phyloP scores from a whole-genome alignment of 2,797 vertebrate species.

The Chelon auratus region DNA sequence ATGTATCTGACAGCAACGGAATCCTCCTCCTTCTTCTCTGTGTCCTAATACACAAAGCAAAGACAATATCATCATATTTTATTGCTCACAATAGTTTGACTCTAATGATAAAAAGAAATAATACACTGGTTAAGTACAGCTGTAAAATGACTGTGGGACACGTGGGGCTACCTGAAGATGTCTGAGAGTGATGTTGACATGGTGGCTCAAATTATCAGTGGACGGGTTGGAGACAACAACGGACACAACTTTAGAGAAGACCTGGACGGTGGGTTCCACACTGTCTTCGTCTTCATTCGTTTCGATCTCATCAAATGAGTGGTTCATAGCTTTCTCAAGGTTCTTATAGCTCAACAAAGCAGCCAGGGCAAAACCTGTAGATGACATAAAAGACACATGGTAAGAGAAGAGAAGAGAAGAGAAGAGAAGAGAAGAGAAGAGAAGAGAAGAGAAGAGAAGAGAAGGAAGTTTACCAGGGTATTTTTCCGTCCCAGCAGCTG shows the following conservation, averaged over 20 bases:
- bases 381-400: neutral
- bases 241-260: slow-evolving; percentile 73
- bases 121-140: neutral
- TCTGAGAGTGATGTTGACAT: slow-evolving; percentile 69
- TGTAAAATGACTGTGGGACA: neutral
- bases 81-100: neutral
- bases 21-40: neutral
- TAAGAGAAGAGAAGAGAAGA: neutral
- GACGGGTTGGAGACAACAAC: slow-evolving; percentile 80
- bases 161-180: slow-evolving; percentile 65
- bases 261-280: slow-evolving; percentile 25
- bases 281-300: slow-evolving; percentile 18
- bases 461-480: slow-evolving; percentile 75
- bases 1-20: slow-evolving; percentile 46
- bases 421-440: too few relatives aligned
- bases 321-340: slow-evolving; percentile 53
- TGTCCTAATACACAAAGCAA: slow-evolving; percentile 35
- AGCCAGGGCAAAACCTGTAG: slow-evolving; percentile 73
- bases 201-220: slow-evolving; percentile 58
- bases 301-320: slow-evolving; percentile 59
- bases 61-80: neutral
- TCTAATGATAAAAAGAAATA: neutral
- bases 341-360: slow-evolving; percentile 77
- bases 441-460: too few relatives aligned
- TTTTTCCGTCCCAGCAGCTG: slow-evolving; percentile 60